A percentile compares a stretch with the other conserved stretches of the same genome.
These are phyloP conservation scores for Odontomachus brunneus DNA, from an alignment of 1,140 invertebrate species.

Conservation along the genomic window DNA sequence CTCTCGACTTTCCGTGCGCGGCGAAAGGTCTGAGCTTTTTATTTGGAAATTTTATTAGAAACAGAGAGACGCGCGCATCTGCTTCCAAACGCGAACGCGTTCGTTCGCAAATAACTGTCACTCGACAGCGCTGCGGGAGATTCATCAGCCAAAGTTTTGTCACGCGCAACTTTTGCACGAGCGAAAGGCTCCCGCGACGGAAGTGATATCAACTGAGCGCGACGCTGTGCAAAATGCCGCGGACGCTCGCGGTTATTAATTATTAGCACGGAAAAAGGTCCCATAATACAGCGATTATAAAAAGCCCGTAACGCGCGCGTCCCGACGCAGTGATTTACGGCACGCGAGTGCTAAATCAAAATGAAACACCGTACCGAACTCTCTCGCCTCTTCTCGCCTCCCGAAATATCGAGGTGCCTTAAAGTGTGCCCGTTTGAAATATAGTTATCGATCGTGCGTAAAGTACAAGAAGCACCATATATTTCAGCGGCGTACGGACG, in stretches of 20 bases:
- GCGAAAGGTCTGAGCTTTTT: conserved; percentile 2
- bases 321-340: too few species aligned
- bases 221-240: background rate
- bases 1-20: conserved; percentile 22
- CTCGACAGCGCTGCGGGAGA: background rate
- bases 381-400: background rate
- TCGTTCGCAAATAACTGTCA: conserved; percentile 2
- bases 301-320: too few species aligned
- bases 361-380: background rate
- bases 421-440: background rate
- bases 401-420: background rate
- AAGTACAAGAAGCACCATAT: conserved; percentile 27
- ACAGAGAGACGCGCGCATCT: background rate
- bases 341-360: too few species aligned
- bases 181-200: background rate
- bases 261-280: too few species aligned
- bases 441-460: conserved; percentile 21
- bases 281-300: too few species aligned
- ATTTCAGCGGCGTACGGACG: conserved; percentile 5
- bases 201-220: background rate
- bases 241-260: background rate
- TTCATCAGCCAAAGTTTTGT: background rate
- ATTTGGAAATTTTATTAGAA: conserved; percentile 18
- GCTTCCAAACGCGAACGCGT: background rate
- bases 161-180: background rate